These are phyloP conservation scores for Nemotelus pantherinus DNA, from an alignment of 2,888 invertebrate species.

Conservation along the genomic window DNA sequence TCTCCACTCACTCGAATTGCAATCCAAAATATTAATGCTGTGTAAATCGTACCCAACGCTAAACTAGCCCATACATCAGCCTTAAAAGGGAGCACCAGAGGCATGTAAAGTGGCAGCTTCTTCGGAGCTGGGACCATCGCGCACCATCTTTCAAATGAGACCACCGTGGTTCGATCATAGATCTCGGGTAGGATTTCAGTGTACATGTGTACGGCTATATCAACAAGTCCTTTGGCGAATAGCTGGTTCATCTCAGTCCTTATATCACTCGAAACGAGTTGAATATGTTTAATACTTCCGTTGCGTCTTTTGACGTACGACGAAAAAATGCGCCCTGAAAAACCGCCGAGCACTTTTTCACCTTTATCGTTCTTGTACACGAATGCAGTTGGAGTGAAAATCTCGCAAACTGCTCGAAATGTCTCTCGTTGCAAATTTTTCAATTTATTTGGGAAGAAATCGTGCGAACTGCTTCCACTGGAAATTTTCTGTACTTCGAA, in stretches of 20 bases:
- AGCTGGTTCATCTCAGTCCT: not conserved
- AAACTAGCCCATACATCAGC: not conserved
- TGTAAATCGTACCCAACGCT: not conserved
- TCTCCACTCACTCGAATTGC: not conserved
- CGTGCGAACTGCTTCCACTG: not conserved
- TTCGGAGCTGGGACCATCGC: slow-evolving; percentile 30
- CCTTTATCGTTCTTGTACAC: slow-evolving; percentile 1
- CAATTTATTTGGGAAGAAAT: slow-evolving; percentile 28
- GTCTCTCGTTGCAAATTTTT: not conserved
- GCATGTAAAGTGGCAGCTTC: not conserved
- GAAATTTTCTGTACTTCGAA: not conserved
- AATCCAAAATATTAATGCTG: not conserved
- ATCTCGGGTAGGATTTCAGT: no score
- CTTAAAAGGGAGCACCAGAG: slow-evolving; percentile 14
- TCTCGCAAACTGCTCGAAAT: not conserved
- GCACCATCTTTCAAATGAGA: slow-evolving; percentile 17
- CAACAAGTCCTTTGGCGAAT: not conserved
- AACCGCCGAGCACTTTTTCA: not conserved
- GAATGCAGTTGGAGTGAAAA: slow-evolving; percentile 11
- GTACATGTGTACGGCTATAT: not conserved
- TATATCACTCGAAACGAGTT: not conserved
- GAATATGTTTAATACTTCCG: not conserved
- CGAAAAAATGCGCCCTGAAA: slow-evolving; percentile 1
- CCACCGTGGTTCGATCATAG: not conserved
- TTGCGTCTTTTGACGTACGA: slow-evolving; percentile 16